Base-by-base conservation (phyloP, 2,113 vertebrate species). In the Malurus alboscapulatus region DNA sequence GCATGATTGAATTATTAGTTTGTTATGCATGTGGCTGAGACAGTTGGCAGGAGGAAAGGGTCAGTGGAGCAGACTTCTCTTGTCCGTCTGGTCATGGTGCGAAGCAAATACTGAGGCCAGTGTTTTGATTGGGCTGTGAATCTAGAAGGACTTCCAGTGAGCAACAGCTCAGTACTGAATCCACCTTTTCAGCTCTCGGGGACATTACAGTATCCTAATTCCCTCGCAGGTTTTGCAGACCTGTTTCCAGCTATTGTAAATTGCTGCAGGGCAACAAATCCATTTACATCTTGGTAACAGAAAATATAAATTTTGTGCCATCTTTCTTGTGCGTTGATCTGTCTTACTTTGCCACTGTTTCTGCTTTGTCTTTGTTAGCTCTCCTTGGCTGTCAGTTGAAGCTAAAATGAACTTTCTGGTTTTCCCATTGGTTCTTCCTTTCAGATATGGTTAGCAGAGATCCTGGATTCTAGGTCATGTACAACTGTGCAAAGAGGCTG, bases 1-100 rank as follows among this genome's bases (percentile, higher is more conserved):
- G 53, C 75, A 71, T 87, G 80, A 95, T 38, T 88, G 62, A 83
- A 48, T 94, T 90, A 94, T 90, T 85, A 59, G 82, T 73, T 90
- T 6, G 7, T 80, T 85, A 30, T 82, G 51, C 81, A 61, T 7
- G 4, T 68, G 76, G 67, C 63, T 91, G 53, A 84, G 82, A 91
- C 63, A 83, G 69, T 5, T 63, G 11, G 0, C 5, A 72, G 63
- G 26, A 87, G 36, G 79, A 71, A 51, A 19, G 20, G 80, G 59
- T 83, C 95, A 88, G 17, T 63, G 71, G 88, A 92, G 27, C 57
- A 65, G 55, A 58, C 62, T 84, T 95, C 65, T 72, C 53, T 53
- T 93, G 20, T n/a, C 42, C 22, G 44, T 90, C 58, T 73, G 36
- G 72, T 87, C 58, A 62, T 6, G 10, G 40, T 65, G 8, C 22